phyloP scores from a whole-genome alignment of 2,888 invertebrate species.

The Xanthorhoe designata region DNA sequence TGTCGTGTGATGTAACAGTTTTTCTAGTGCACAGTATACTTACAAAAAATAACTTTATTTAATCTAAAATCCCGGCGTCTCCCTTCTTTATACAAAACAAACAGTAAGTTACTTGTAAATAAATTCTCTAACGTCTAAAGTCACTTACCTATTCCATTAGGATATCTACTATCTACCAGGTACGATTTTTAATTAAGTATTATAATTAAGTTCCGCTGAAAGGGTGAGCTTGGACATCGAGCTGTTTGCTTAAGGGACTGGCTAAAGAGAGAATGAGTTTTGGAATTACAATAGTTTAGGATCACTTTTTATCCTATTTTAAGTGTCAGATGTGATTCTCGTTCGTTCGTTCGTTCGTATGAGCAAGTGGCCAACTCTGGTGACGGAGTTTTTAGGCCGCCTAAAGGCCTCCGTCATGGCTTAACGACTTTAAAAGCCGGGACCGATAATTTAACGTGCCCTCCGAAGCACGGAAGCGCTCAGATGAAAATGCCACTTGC shows the following conservation, averaged over 20 bases:
- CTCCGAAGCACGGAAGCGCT: too few relatives aligned
- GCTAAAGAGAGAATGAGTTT: conserved; percentile 3
- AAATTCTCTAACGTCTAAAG: conserved; percentile 35
- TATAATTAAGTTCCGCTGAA: conserved; percentile 43
- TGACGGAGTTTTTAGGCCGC: too few relatives aligned
- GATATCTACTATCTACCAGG: conserved; percentile 45
- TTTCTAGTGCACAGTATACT: too few relatives aligned
- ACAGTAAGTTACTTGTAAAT: conserved; percentile 4
- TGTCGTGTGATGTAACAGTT: too few relatives aligned
- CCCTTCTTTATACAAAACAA: neutral
- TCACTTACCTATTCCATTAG: conserved; percentile 46
- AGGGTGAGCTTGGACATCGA: conserved; percentile 38
- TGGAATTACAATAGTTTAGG: neutral
- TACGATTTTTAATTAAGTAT: conserved; percentile 47
- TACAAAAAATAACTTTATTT: too few relatives aligned
- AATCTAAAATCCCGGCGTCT: neutral
- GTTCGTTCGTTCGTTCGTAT: too few relatives aligned
- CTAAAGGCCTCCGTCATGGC: too few relatives aligned
- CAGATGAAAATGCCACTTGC: too few relatives aligned
- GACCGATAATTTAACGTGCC: too few relatives aligned
- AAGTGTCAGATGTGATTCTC: too few relatives aligned
- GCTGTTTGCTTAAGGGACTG: conserved; percentile 26
- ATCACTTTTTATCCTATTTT: neutral
- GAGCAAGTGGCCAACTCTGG: too few relatives aligned
- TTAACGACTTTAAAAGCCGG: too few relatives aligned